Evolutionary conservation across 1,140 invertebrate species (phyloP).

Genomic region (Drosophila albomicans): DNA sequence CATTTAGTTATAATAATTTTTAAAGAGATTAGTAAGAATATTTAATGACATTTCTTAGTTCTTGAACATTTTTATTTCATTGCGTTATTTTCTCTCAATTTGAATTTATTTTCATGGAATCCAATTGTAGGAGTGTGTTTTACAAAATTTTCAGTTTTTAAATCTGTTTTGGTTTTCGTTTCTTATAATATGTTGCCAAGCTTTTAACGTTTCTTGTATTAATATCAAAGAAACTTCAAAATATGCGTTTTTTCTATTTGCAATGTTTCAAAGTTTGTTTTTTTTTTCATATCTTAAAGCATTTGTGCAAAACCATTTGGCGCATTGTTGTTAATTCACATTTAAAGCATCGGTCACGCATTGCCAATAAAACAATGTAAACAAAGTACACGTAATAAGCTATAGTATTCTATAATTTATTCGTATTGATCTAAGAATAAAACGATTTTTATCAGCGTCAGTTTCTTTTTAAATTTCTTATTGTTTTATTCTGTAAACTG

Average conservation of each 20-base stretch:
- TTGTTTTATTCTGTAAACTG: too few relatives aligned
- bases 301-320: constrained; percentile 63
- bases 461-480: constrained; percentile 28
- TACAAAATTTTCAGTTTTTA: neutral
- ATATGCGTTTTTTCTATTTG: constrained; percentile 71
- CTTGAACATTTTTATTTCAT: constrained; percentile 14
- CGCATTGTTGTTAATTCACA: constrained; percentile 68
- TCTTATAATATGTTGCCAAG: constrained; percentile 64
- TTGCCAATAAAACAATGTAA: constrained; percentile 56
- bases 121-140: constrained; percentile 41
- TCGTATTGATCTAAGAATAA: constrained; percentile 36
- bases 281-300: constrained; percentile 62
- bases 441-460: constrained; percentile 49
- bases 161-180: constrained; percentile 26
- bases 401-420: constrained; percentile 49
- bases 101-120: constrained; percentile 16
- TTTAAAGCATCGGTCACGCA: constrained; percentile 79
- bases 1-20: constrained; percentile 3
- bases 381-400: constrained; percentile 50
- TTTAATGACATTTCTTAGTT: constrained; percentile 8
- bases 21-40: constrained; percentile 17
- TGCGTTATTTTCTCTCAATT: neutral
- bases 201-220: constrained; percentile 71
- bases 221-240: constrained; percentile 62
- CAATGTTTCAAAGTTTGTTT: constrained; percentile 69